Base-by-base conservation (phyloP, 2,797 vertebrate genomes). In the Sebastes melanostomus region DNA sequence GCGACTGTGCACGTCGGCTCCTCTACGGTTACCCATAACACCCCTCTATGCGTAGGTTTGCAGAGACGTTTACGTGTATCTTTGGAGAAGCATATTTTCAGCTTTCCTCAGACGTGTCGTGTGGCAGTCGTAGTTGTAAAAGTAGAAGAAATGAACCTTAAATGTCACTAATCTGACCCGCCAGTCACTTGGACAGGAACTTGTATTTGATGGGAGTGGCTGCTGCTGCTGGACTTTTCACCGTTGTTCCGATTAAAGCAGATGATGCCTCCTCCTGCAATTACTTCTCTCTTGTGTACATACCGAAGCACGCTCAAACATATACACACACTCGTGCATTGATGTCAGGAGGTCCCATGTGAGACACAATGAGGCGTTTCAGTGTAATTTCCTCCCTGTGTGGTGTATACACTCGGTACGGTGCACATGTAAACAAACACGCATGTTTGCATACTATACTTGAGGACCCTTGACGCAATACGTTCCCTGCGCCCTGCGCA, bases 331-430 rank as follows among this genome's bases (percentile, higher is more conserved):
- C 55, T 62, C 34, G 38, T 24, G 54, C 60, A 11, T 27, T 80
- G 55, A 69, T 60, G 56, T 83, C 61, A 55, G 60, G 36, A 30
- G 32, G 52, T 66, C 60, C 46, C 66, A 11, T 50, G 56, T 66
- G 85, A 75, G 71, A 60, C 18, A 55, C 75, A 82, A 71, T 75
- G 81, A 89, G 79, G 71, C 65, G 52, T 85, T 83, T 62, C 58
- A 38, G 52, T 62, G 60, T 80, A 29, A 77, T 82, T 88, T 92
- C 81, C 86, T 85, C 66, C 67, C 30, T 4, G 52, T 32, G 58
- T 20, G 59, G 29, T 66, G 58, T 77, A 54, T 82, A 69, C 74
- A 79, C 36, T 69, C 18, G 4, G 36, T 24, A 55, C 60, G 67
- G 73, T 80, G 73, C 66, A 62, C 79, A 30, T 7, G 4, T 52